Percentiles rank a stretch among this genome's conserved stretches.
Evolutionary conservation across 2,797 vertebrate genomes (phyloP).

Genomic region (Pelochelys cantorii): DNA sequence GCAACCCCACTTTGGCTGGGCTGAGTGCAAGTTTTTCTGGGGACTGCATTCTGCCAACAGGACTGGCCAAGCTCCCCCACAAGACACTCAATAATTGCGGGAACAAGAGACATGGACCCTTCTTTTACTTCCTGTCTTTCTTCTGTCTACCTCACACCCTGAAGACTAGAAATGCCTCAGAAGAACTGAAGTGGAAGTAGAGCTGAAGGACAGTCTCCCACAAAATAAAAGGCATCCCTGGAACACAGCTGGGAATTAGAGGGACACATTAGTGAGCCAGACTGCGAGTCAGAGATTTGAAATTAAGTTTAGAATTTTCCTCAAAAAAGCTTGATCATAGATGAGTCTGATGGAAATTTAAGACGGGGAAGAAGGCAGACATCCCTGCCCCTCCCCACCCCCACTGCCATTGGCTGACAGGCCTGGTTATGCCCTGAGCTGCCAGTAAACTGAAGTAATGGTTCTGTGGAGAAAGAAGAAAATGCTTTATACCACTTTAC

Average conservation of each 20-base stretch:
- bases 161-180: not conserved
- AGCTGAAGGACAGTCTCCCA: conserved; percentile 49
- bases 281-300: conserved; percentile 68
- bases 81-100: conserved; percentile 38
- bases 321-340: conserved; percentile 42
- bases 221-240: conserved; percentile 63
- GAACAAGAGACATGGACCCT: conserved; percentile 47
- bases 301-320: conserved; percentile 69
- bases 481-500: not conserved
- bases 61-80: conserved; percentile 10
- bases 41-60: not conserved
- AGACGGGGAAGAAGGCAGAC: not conserved
- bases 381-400: not conserved
- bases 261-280: conserved; percentile 41
- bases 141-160: conserved; percentile 56
- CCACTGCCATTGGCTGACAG: conserved; percentile 34
- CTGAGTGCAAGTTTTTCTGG: not conserved
- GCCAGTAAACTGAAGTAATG: not conserved
- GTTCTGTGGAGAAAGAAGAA: not conserved
- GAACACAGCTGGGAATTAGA: conserved; percentile 61
- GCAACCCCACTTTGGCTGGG: conserved; percentile 47
- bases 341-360: conserved; percentile 59
- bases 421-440: conserved; percentile 22
- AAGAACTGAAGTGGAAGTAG: conserved; percentile 26
- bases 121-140: conserved; percentile 64